Base-by-base conservation (phyloP, 2,888 invertebrate species). In the Physocephala rufipes region DNA sequence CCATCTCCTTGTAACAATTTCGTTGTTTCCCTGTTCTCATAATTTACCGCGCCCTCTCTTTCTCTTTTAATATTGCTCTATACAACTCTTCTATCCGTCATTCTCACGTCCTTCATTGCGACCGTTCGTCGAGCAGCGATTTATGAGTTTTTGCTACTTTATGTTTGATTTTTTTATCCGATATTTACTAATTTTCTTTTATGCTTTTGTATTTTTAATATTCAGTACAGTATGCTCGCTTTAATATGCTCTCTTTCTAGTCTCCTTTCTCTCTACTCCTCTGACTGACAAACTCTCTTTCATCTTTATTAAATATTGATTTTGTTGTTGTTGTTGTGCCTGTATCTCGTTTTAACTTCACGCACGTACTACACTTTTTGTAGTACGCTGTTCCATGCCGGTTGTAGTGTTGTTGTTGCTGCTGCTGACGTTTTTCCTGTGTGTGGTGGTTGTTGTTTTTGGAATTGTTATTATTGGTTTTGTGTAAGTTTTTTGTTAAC, bases 361-460 rank as follows among this genome's bases (percentile, higher is more conserved):
- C 67, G 69, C 66, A 69, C 62, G 62, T 70, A 66, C 66, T 69
- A 65, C 53, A 59, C 36, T 69, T 68, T 62, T 59, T 26, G n/a
- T n/a, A 30, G 53, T n/a, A 16, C 47, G 43, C 45, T 69, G 49
- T 3, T 66, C 24, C 61, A 49, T 53, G 47, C 62, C 67, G 69
- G 53, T 71, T 70, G 61, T 53, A 70, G 51, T 62, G 61, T 67
- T 74, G 68, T 71, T 71, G 72, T 72, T 73, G 71, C 67, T 72
- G 70, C 70, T 67, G 67, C 65, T 71, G 71, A 65, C 67, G 62
- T 70, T 28, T 36, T 71, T 67, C 64, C 53, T 53, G 71, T 73
- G 30, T 9, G 30, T 45, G 61, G 13, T 66, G 63, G 55, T 68
- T 63, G 58, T 53, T 49, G 30, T 61, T 36, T 4, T 36, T 36